Evolutionary conservation across 2,797 vertebrate genomes (phyloP), one percentile per base, ranked within the genome.

Genomic region (Australoheros facetus): DNA sequence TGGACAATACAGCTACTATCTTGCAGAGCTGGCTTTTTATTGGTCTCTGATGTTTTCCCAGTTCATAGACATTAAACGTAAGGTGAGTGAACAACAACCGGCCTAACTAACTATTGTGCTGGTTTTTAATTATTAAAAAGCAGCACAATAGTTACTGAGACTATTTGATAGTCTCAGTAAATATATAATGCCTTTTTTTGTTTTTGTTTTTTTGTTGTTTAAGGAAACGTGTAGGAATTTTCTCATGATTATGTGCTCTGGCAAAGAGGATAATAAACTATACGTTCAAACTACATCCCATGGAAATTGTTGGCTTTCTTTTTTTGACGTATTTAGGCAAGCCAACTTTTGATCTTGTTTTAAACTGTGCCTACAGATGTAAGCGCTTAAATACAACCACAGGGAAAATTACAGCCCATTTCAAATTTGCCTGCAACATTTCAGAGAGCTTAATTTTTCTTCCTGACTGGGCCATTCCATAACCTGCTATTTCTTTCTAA

Each of bases 11-110:
- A 96, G 95, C 91, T 96, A 98, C 94, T 99, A 99, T 84, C 89
- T 97, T 73, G 95, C 96, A 77, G 96, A 99, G 89, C 93, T 99
- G 94, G 96, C 97, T 76, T 99, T 99, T 94, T 99, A 99, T 88
- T 98, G 96, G 96, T 98, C 98, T 56, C 96, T 99, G 83, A 97
- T 99, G 97, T 97, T 99, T 93, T 98, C 98, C 85, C 98, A 99
- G 96, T 99, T 99, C 96, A 99, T 88, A 91, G 98, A 99, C 93
- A 96, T 99, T 90, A 97, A 96, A 93, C 95, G 98, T 77, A 99
- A 99, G 98, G 98, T 99, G 92, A 97, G 97, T 88, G 54, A 81
- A 37, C 94, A 75, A 48, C 48, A 7, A 37, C 21, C 10, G 8
- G 60, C 14, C 21, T 64, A 48, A 56, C 32, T 16, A 13, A 17